A percentile compares a stretch with the other conserved stretches of the same genome.
phyloP scores from a whole-genome alignment of 1,140 invertebrate genomes.

The Euwallacea similis region DNA sequence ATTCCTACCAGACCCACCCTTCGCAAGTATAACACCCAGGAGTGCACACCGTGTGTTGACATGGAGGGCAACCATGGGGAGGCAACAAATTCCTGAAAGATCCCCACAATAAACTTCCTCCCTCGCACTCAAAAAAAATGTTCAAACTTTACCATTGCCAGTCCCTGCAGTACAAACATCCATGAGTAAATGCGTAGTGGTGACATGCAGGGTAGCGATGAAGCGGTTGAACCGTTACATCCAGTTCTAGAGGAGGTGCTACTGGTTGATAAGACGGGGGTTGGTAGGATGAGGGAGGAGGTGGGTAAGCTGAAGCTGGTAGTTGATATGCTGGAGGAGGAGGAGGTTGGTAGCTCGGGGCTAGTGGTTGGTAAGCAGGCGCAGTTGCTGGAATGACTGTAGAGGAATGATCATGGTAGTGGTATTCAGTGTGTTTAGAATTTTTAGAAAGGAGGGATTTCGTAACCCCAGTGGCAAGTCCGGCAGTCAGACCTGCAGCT shows the following conservation, averaged over 20 bases:
- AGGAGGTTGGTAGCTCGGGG: neutral
- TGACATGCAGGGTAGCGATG: slow-evolving; percentile 17
- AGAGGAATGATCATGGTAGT: slow-evolving; percentile 4
- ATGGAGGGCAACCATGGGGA: slow-evolving; percentile 7
- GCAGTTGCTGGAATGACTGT: neutral
- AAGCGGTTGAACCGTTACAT: neutral
- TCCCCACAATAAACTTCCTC: neutral
- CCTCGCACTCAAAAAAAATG: neutral
- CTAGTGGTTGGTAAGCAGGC: neutral
- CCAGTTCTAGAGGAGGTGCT: neutral
- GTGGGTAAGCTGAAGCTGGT: neutral
- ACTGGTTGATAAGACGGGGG: neutral
- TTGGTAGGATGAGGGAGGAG: neutral
- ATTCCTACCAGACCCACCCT: neutral
- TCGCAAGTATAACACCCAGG: slow-evolving; percentile 5
- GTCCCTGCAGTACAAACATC: slow-evolving; percentile 18
- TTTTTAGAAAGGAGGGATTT: neutral
- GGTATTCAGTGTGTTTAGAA: neutral
- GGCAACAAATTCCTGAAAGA: slow-evolving; percentile 1
- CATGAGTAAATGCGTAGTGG: slow-evolving; percentile 17
- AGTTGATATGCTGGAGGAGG: slow-evolving; percentile 1
- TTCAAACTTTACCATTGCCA: slow-evolving; percentile 13
- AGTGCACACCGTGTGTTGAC: slow-evolving; percentile 2
- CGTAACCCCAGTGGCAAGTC: slow-evolving; percentile 3
- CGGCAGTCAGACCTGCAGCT: slow-evolving; percentile 11